These are phyloP conservation scores for Pseudococcus longispinus DNA, from an alignment of 2,888 invertebrate species.

Conservation along the genomic window DNA sequence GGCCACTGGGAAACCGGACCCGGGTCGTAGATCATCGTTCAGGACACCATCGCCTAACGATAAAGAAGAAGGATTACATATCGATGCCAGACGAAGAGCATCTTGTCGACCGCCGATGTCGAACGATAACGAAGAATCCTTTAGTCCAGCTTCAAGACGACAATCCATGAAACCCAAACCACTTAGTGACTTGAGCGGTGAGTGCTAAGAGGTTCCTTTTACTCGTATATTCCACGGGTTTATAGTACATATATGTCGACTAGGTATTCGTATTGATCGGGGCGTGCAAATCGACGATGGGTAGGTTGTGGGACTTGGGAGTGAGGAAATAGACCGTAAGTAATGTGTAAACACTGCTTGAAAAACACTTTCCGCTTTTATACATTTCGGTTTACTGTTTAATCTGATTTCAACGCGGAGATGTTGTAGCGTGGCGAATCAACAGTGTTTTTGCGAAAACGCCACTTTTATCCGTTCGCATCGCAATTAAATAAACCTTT, in stretches of 20 bases:
- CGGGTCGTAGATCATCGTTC: conserved; percentile 63
- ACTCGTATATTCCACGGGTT: not conserved
- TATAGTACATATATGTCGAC: not conserved
- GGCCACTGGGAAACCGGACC: conserved; percentile 47
- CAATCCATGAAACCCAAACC: conserved; percentile 51
- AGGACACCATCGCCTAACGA: conserved; percentile 61
- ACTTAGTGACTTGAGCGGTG: not conserved
- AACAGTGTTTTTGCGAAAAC: conserved; percentile 25
- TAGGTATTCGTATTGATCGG: not conserved
- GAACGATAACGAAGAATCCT: conserved; percentile 10
- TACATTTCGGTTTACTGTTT: conserved; percentile 36
- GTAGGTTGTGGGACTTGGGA: not conserved
- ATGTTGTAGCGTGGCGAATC: not conserved
- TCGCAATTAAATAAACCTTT: conserved; percentile 40
- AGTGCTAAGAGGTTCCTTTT: not conserved
- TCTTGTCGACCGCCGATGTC: conserved; percentile 4
- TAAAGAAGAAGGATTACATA: conserved; percentile 55
- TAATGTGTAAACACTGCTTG: conserved; percentile 40
- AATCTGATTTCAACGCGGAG: conserved; percentile 33
- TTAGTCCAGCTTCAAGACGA: not conserved
- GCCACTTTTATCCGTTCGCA: not conserved
- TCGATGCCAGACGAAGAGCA: conserved; percentile 14
- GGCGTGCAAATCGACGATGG: not conserved
- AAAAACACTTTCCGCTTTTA: conserved; percentile 35
- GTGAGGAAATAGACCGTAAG: conserved; percentile 21